Base-by-base conservation (phyloP, 1,140 invertebrate species). In the Zaprionus africanus region DNA sequence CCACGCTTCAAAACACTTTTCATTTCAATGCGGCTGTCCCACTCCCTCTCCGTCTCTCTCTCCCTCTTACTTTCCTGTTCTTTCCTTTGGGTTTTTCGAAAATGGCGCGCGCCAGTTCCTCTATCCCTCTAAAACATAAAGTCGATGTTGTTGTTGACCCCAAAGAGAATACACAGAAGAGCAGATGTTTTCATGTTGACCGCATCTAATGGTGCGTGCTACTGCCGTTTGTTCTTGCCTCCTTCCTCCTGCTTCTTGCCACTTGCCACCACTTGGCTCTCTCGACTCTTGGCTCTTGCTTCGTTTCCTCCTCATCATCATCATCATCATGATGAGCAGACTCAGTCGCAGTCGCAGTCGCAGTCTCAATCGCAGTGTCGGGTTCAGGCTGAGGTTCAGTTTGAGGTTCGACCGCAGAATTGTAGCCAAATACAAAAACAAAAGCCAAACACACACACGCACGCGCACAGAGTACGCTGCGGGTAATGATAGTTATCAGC, bases 201-300 rank as follows among this genome's bases (percentile, higher is more conserved):
- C 88, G 88, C 88, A 91, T 91, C 88, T 91, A 91, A 91, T 91
- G 88, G 88, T 91, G 84, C 90, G 88, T 91, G 88, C 88, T 88
- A 91, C 88, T 91, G 88, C 81, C 74, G 66, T 81, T 79, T 81
- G 78, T 66, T 71, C 64, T 68, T 76, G 73, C 73, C 60, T 43
- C 59, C 54, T 69, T 54, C 65, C 74, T 31, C 51, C 41, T 64
- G 66, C 60, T 59, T 13, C 60, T 41, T 68, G 57, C 59, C 36
- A 51, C 34, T 54, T 51, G 31, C 31, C 46, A 49, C 43, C 34
- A 49, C 34, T 54, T 51, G 31, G 17, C 46, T 22, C 46, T 51
- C 46, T 5, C 19, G 61, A 11, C 54, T 71, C 28, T 57, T 51
- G 46, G 53, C 26, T 66, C 22, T 64, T 63, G 49, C 56, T 73